Evolutionary conservation across 2,797 vertebrate genomes (phyloP), one percentile per base, ranked within the genome.

Genomic region (Naso thynnoides): DNA sequence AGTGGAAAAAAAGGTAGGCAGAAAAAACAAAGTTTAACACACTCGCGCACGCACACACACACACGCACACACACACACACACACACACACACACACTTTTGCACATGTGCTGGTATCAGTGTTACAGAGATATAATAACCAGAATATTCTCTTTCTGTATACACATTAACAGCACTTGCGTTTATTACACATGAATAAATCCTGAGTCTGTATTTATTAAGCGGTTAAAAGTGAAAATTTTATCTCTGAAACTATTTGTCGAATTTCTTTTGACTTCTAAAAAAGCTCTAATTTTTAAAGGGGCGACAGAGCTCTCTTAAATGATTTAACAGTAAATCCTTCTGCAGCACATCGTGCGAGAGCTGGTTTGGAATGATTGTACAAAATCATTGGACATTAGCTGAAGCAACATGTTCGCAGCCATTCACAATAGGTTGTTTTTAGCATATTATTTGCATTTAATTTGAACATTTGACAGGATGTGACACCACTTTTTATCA

Each of bases 1-100:
- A 88, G 84, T 87, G 71, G 78, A 86, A 36, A 78, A 71, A 89
- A 81, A 91, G 82, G 79, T 87, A 73, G 78, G 75, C 63, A 83
- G 60, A 64, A 72, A 48, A 74, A 57, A 59, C 53, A 16, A 50
- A 62, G 23, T 29, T 26, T 0, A 44, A 1, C 75, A 24, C 36
- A 21, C 36, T 41, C 47, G 42, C 38, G 64, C 50, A 57, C 57
- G 62, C 67, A 79, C 47, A 84, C 55, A 84, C 58, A 71, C 66
- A 76, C 69, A 73, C 71, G 73, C 54, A 61, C 79, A 75, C 10
- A 31, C 31, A 64, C 52, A 58, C 55, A 60, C 67, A 79, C 47
- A 84, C 55, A 83, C 54, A 70, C 66, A 76, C 69, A 73, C 69
- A 74, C 59, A 61, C 78, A 73, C 10, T n/a, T n/a, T n/a, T 36